Base-by-base conservation (phyloP, 2,888 invertebrate genomes). In the Neria commutata region DNA sequence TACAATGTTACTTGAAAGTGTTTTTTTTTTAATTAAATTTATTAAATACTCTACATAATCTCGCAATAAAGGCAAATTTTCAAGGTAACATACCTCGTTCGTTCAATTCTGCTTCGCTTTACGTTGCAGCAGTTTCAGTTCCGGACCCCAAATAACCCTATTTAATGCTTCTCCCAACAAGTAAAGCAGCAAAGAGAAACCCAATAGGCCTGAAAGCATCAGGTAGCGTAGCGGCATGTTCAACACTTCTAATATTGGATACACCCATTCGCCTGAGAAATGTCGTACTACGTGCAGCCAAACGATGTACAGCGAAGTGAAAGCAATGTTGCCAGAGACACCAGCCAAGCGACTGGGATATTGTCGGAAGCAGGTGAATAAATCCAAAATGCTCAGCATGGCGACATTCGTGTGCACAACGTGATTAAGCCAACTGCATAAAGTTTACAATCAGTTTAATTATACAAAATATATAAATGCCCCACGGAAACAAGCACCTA, bases 341-440 rank as follows among this genome's bases (percentile, higher is more conserved):
- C 92, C 92, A 14, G 82, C 75, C 61, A 84, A 85, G 65, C 87
- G 85, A 14, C 82, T 80, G 1, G 95, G 94, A 81, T 92, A 93
- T 73, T 86, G 86, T 71, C 94, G 87, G 69, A 89, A 91, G 25
- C 90, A 87, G 5, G 88, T 84, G 16, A 87, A 79, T 76, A 92
- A 84, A 80, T 95, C 95, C 67, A 91, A 75, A 3, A 92, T 60
- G 16, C 89, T 86, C 72, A 92, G 89, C 17, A 92, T 82, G 74
- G 93, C 84, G 62, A 95, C 91, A 76, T 91, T 89, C 1, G 95
- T 93, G 81, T 96, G 95, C 87, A 93, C 90, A 10, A 91, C 84
- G 83, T 97, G 96, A 77, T 97, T 97, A 57, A 96, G 83, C 96
- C 95, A 97, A 25, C 80, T 80, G 57, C 2, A 65, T 65, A 46